Percentiles rank a stretch among this genome's conserved stretches.
Conservation (phyloP, 2,888 invertebrate species). For the Marronus borbonicus region DNA sequence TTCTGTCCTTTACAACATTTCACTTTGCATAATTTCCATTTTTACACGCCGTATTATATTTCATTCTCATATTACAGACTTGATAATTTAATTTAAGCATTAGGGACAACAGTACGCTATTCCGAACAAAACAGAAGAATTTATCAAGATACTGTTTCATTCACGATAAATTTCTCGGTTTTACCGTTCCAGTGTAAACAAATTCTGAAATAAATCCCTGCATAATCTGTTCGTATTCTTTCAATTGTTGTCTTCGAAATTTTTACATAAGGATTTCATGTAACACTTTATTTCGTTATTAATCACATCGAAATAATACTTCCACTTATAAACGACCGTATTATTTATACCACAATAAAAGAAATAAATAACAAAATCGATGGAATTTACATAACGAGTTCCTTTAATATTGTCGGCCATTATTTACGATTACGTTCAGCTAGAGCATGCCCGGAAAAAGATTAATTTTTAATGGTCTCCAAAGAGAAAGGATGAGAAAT, state of each 20-base stretch:
- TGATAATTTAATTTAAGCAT: conserved; percentile 18
- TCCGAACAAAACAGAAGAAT: conserved; percentile 2
- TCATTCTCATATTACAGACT: conserved; percentile 1
- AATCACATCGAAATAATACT: conserved; percentile 45
- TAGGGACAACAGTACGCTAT: background rate
- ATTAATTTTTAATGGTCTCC: conserved; percentile 45
- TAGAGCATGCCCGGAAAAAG: conserved; percentile 43
- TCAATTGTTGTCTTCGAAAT: conserved; percentile 35
- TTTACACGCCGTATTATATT: background rate
- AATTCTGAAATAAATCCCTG: conserved; percentile 41
- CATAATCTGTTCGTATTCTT: conserved; percentile 18
- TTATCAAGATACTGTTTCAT: conserved; percentile 26
- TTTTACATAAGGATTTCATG: conserved; percentile 40
- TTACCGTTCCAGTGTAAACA: conserved; percentile 34
- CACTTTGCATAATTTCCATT: no score
- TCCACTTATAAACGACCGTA: conserved; percentile 24
- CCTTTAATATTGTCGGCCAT: conserved; percentile 43
- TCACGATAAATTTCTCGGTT: conserved; percentile 9
- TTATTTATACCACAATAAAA: conserved; percentile 46
- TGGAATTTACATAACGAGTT: conserved; percentile 49
- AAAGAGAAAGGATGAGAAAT: conserved; percentile 46
- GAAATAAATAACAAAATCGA: conserved; percentile 47
- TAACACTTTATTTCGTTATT: conserved; percentile 44
- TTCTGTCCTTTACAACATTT: background rate
- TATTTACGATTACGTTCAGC: conserved; percentile 41